These are phyloP conservation scores for Cassiopea andromeda DNA, from an alignment of 30 jellyfish, hydroid and myxozoan species.

Conservation along the genomic window DNA sequence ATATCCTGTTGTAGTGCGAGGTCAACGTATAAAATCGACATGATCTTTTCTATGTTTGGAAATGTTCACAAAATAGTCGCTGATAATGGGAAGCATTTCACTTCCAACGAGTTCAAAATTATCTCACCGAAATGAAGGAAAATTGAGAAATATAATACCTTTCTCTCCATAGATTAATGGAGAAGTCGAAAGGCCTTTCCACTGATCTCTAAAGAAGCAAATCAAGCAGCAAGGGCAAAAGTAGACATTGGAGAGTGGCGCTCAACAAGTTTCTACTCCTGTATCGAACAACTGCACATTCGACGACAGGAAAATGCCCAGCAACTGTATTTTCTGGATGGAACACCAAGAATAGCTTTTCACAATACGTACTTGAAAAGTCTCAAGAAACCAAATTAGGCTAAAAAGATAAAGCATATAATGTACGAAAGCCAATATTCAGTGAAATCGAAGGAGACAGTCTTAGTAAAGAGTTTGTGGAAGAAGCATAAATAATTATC, in stretches of 20 bases:
- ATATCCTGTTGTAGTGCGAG: constrained; percentile 57
- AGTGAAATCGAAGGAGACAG: constrained; percentile 22
- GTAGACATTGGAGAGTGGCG: constrained; percentile 28
- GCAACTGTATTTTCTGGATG: constrained; percentile 39
- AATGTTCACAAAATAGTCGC: constrained; percentile 35
- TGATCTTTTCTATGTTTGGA: constrained; percentile 37
- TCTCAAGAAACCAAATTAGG: constrained; percentile 31
- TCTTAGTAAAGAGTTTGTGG: constrained; percentile 36
- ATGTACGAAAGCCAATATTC: constrained; percentile 1
- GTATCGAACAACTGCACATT: constrained; percentile 25
- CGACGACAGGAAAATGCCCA: constrained; percentile 47
- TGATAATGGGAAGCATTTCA: constrained; percentile 58
- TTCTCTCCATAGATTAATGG: constrained; percentile 42
- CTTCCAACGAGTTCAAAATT: constrained; percentile 16
- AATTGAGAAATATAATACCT: constrained; percentile 27
- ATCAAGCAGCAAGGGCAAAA: constrained; percentile 62
- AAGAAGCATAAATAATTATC: constrained; percentile 30
- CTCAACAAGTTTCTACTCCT: constrained; percentile 28
- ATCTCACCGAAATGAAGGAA: neutral
- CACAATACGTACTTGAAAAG: constrained; percentile 13
- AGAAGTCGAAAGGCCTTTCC: constrained; percentile 55
- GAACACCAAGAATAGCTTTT: constrained; percentile 16
- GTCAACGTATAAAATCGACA: constrained; percentile 11
- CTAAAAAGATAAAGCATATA: constrained; percentile 9
- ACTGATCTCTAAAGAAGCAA: constrained; percentile 61